Evolutionary conservation across 1,140 invertebrate species (phyloP).

Genomic region (Hypsibius dujardini): DNA sequence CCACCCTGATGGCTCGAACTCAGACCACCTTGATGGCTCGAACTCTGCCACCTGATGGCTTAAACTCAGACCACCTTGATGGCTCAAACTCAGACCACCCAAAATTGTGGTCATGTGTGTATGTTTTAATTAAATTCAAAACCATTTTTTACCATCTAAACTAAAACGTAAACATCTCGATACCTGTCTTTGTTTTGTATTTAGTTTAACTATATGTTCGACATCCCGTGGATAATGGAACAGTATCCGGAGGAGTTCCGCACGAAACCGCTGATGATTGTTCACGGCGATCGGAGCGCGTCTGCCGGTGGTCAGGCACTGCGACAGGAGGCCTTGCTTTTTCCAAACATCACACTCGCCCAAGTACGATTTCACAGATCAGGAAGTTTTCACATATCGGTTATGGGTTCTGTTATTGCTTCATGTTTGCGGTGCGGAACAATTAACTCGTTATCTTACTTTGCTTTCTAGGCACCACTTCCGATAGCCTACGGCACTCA

Average conservation of each 20-base stretch:
- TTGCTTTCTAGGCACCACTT: slow-evolving; percentile 42
- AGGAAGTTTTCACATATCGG: slow-evolving; percentile 10
- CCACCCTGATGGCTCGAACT: no score
- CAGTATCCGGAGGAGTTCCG: slow-evolving; percentile 43
- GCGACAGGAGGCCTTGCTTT: slow-evolving; percentile 27
- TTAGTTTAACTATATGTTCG: slow-evolving; percentile 78
- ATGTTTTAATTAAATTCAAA: background rate
- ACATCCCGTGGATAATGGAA: slow-evolving; percentile 63
- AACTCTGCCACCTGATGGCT: no score
- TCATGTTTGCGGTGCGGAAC: slow-evolving; percentile 8
- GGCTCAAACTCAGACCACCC: background rate
- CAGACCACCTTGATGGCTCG: no score
- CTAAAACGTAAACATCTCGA: background rate
- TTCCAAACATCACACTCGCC: slow-evolving; percentile 30
- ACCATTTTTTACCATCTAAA: background rate
- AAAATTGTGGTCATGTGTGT: background rate
- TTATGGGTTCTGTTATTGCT: slow-evolving; percentile 9
- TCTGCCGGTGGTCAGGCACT: slow-evolving; percentile 27
- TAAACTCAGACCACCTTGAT: no score
- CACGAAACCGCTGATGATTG: slow-evolving; percentile 51
- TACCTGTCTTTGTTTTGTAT: no score
- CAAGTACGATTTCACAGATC: slow-evolving; percentile 25
- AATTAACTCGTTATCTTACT: no score
- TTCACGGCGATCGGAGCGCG: slow-evolving; percentile 54
- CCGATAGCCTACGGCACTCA: slow-evolving; percentile 65